Percentiles rank a stretch among this genome's conserved stretches.
Evolutionary conservation across 2,888 invertebrate genomes (phyloP).

Genomic region (Petrophora chlorosata): DNA sequence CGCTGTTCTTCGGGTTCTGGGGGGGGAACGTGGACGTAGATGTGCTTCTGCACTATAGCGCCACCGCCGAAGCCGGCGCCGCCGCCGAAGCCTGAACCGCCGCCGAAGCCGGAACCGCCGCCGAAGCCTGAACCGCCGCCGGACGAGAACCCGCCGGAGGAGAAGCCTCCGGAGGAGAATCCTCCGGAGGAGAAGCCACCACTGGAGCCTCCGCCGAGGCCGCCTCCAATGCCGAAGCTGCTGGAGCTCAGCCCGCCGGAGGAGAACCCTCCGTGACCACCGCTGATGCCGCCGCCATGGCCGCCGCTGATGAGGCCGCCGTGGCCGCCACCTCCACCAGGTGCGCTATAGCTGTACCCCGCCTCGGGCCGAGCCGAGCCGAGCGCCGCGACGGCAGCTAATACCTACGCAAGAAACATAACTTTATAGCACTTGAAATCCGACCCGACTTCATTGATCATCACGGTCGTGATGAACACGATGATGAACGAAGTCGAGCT

Average conservation of each 20-base stretch:
- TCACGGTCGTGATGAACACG: slow-evolving; percentile 24
- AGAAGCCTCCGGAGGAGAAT: slow-evolving; percentile 56
- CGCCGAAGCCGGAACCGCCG: slow-evolving; percentile 57
- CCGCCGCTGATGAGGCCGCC: slow-evolving; percentile 59
- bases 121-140: slow-evolving; percentile 59
- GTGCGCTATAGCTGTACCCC: slow-evolving; percentile 84
- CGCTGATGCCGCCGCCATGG: slow-evolving; percentile 46
- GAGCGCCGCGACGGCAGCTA: slow-evolving; percentile 82
- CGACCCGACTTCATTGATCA: slow-evolving; percentile 45
- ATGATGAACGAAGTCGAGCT: slow-evolving; percentile 59
- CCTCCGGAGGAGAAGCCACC: slow-evolving; percentile 54
- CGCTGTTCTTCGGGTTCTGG: slow-evolving; percentile 90
- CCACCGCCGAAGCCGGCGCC: slow-evolving; percentile 73
- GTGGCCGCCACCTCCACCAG: slow-evolving; percentile 66
- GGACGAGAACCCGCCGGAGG: slow-evolving; percentile 57
- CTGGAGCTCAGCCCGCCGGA: slow-evolving; percentile 63
- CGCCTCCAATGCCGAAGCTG: slow-evolving; percentile 66
- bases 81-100: slow-evolving; percentile 60
- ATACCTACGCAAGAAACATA: slow-evolving; percentile 63
- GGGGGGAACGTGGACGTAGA: slow-evolving; percentile 93
- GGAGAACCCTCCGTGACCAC: slow-evolving; percentile 59
- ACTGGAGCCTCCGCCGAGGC: slow-evolving; percentile 52
- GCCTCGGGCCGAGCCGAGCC: slow-evolving; percentile 85
- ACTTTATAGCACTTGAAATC: slow-evolving; percentile 45
- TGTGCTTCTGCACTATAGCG: slow-evolving; percentile 89